phyloP scores from a whole-genome alignment of 2,113 vertebrate genomes.

The Varanus komodoensis region DNA sequence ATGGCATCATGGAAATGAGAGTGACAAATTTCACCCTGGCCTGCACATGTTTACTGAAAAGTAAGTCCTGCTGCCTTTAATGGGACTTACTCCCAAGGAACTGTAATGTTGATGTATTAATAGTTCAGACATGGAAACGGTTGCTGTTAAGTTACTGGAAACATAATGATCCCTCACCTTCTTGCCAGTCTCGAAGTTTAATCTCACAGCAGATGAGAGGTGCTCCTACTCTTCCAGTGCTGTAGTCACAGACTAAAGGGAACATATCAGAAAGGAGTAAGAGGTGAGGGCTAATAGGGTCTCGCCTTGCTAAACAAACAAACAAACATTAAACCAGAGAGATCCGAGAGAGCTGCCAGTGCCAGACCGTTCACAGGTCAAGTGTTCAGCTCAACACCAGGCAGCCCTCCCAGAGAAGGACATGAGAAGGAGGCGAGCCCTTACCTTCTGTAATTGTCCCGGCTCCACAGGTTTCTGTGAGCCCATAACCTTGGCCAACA shows the following conservation, averaged over 20 bases:
- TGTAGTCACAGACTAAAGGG: conserved; percentile 81
- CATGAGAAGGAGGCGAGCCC: not conserved
- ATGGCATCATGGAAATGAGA: too few species aligned
- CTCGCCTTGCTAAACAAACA: not conserved
- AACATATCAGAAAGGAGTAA: conserved; percentile 38
- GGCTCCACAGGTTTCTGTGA: conserved; percentile 96
- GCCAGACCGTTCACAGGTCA: not conserved
- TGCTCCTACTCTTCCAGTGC: conserved; percentile 94
- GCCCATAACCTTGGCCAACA: conserved; percentile 93
- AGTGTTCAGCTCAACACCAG: not conserved
- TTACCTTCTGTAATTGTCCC: conserved; percentile 95
- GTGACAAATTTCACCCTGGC: not conserved
- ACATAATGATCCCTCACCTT: conserved; percentile 81
- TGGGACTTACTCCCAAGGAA: not conserved
- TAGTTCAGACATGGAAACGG: not conserved
- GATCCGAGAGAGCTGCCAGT: not conserved
- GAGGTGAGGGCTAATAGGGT: not conserved
- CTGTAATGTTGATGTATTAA: not conserved
- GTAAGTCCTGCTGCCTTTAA: not conserved
- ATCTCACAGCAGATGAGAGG: conserved; percentile 96
- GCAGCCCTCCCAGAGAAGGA: not conserved
- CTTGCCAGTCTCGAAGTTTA: conserved; percentile 91
- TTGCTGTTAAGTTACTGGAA: not conserved
- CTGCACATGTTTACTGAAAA: not conserved
- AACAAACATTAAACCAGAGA: not conserved